Percentiles rank a stretch among this genome's conserved stretches.
These are phyloP conservation scores for Oryzias woworae DNA, from an alignment of 2,113 vertebrate species.

Conservation along the genomic window DNA sequence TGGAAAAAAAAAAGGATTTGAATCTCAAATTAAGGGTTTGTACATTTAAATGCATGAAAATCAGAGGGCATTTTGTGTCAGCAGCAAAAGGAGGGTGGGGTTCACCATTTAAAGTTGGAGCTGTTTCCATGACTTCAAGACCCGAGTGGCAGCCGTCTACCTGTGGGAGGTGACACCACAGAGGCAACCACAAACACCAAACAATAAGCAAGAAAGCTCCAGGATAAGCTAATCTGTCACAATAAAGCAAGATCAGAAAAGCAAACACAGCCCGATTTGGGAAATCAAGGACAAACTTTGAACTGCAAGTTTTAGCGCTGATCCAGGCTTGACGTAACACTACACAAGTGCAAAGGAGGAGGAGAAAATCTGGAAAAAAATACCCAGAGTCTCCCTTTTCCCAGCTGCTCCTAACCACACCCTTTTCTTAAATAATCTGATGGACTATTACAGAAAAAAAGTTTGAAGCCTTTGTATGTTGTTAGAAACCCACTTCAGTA, in stretches of 20 bases:
- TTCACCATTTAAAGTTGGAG: slow-evolving; percentile 22
- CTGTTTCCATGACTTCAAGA: slow-evolving; percentile 35
- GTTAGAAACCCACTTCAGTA: no score
- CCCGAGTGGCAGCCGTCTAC: slow-evolving; percentile 20
- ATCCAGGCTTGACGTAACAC: slow-evolving; percentile 41
- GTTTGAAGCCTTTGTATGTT: not conserved
- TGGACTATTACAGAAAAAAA: slow-evolving; percentile 36
- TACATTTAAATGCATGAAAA: slow-evolving; percentile 70
- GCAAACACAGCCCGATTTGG: no score
- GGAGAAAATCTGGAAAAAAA: slow-evolving; percentile 46
- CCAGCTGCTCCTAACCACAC: slow-evolving; percentile 40
- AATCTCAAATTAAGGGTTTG: slow-evolving; percentile 62
- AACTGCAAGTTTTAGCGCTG: no score
- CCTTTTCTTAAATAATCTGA: slow-evolving; percentile 34
- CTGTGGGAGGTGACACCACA: slow-evolving; percentile 30
- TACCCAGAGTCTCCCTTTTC: slow-evolving; percentile 64
- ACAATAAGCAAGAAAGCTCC: not conserved
- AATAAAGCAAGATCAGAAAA: not conserved
- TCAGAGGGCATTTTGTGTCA: slow-evolving; percentile 36
- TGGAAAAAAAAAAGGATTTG: slow-evolving; percentile 47
- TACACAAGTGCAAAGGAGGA: slow-evolving; percentile 58
- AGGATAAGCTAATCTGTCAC: slow-evolving; percentile 9
- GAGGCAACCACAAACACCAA: slow-evolving; percentile 17
- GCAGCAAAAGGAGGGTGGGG: slow-evolving; percentile 22
- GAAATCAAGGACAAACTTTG: no score